Evolutionary conservation across 2,113 vertebrate genomes (phyloP).

Genomic region (Spizaetus ornatus): DNA sequence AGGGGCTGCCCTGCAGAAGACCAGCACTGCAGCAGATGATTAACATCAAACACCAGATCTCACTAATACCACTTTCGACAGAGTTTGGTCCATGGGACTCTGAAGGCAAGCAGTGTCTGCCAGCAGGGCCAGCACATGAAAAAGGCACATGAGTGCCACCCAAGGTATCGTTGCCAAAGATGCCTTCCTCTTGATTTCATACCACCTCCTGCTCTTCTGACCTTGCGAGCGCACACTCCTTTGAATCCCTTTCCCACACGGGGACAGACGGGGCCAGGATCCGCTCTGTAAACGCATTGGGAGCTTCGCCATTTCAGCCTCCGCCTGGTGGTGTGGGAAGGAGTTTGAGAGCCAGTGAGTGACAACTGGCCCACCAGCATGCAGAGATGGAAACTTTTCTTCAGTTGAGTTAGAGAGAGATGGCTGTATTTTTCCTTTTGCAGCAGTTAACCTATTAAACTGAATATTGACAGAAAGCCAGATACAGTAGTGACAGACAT

Average conservation of each 20-base stretch:
- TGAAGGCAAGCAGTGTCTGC: neutral
- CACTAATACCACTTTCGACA: neutral
- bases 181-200: neutral
- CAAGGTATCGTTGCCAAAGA: neutral
- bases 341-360: neutral
- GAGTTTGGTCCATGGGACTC: neutral
- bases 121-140: neutral
- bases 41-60: neutral
- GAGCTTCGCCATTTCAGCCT: neutral
- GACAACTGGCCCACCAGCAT: neutral
- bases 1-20: neutral
- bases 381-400: neutral
- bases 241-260: neutral
- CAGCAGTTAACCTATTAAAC: neutral
- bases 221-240: fast-evolving
- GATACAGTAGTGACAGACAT: neutral
- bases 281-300: neutral
- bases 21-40: neutral
- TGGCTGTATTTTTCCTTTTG: neutral
- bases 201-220: neutral
- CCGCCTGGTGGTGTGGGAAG: neutral
- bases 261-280: neutral
- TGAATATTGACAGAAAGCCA: neutral
- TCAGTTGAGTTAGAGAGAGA: neutral
- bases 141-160: neutral